phyloP scores from a whole-genome alignment of 1,140 invertebrate genomes.

The Caenorhabditis latens region DNA sequence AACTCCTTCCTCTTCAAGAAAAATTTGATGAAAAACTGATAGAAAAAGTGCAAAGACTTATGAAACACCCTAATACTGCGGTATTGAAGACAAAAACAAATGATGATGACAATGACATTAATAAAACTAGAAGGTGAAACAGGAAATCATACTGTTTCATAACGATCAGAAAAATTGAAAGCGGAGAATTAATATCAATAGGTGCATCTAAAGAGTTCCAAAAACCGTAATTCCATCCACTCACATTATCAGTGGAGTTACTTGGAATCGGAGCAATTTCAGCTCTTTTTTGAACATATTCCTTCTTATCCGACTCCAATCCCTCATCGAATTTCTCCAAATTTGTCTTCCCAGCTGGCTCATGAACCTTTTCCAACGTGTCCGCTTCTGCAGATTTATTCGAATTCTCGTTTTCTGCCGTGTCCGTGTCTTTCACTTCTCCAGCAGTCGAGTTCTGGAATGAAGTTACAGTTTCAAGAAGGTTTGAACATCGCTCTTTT shows the following conservation, averaged over 20 bases:
- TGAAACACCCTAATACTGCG: too few relatives aligned
- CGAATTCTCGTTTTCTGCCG: background rate
- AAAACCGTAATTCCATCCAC: background rate
- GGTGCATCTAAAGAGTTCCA: too few relatives aligned
- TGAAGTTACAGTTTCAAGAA: background rate
- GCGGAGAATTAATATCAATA: too few relatives aligned
- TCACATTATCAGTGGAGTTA: constrained; percentile 26
- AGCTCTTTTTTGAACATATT: constrained; percentile 24
- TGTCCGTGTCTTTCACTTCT: constrained; percentile 25
- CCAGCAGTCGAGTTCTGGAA: constrained; percentile 18
- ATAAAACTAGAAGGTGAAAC: too few relatives aligned
- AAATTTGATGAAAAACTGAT: too few relatives aligned
- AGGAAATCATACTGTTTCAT: background rate
- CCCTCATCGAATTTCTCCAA: constrained; percentile 23
- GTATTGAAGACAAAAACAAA: too few relatives aligned
- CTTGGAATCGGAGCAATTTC: background rate
- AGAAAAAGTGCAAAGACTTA: too few relatives aligned
- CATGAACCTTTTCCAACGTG: background rate
- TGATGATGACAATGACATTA: too few relatives aligned
- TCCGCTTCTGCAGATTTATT: background rate
- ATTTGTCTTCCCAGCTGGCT: background rate
- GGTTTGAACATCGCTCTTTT: too few relatives aligned
- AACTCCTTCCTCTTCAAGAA: too few relatives aligned
- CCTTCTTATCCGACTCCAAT: constrained; percentile 23
- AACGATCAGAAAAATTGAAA: too few relatives aligned